Conservation (phyloP, 2,888 invertebrate species). For the Oscheius sp. region DNA sequence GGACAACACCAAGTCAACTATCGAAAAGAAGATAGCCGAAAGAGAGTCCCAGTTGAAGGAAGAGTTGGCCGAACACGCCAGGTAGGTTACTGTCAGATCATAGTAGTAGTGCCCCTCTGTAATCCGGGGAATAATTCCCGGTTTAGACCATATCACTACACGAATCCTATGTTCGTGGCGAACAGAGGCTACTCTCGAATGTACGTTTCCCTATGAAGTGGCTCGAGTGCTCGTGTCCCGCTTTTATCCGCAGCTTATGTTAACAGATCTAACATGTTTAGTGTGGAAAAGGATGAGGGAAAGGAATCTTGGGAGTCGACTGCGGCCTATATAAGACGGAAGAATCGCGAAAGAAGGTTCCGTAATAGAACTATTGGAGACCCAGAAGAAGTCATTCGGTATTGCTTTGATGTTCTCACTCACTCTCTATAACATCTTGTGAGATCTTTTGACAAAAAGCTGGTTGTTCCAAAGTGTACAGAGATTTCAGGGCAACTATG, state of each 20-base stretch:
- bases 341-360: conserved; percentile 68
- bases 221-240: conserved; percentile 1
- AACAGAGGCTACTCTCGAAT: conserved; percentile 17
- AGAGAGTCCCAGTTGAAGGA: conserved; percentile 39
- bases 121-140: neutral
- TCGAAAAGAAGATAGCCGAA: conserved; percentile 40
- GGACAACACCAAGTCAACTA: conserved; percentile 35
- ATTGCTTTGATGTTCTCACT: conserved; percentile 7
- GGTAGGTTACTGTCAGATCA: neutral
- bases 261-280: conserved; percentile 20
- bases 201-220: conserved; percentile 21
- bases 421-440: neutral
- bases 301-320: conserved; percentile 66
- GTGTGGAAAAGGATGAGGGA: conserved; percentile 40
- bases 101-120: neutral
- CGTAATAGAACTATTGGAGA: conserved; percentile 69
- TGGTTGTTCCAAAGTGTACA: too few relatives aligned
- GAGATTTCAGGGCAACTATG: conserved; percentile 25
- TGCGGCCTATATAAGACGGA: conserved; percentile 68
- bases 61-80: conserved; percentile 31
- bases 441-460: neutral
- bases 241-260: conserved; percentile 13
- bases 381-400: conserved; percentile 64
- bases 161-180: conserved; percentile 25
- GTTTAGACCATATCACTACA: conserved; percentile 17